Base-by-base conservation (phyloP, 2,797 vertebrate genomes). In the Tapera naevia region DNA sequence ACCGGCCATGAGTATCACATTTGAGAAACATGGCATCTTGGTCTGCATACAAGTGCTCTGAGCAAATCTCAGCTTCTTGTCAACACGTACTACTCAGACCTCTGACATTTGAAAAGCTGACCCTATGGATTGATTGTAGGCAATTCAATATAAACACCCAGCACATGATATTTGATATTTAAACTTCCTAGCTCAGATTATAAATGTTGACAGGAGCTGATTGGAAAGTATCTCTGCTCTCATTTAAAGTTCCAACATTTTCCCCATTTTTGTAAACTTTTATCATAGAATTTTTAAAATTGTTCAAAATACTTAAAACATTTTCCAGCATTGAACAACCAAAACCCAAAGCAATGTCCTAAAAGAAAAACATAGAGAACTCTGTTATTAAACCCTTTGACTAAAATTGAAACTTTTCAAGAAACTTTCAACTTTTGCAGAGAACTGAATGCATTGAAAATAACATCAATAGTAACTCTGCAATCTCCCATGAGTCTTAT, bases 81-180 rank as follows among this genome's bases (percentile, higher is more conserved):
- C 89, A 76, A 79, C 83, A 90, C 5, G 1, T 60, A 50, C n/a
- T 54, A 43, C 84, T 93, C 86, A 93, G 94, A 93, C 48, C 48
- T 61, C 51, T 96, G 94, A 95, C 94, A 96, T 93, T 97, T 93
- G 76, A 79, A 73, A 94, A 86, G 83, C 33, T 92, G 85, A 89
- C 94, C 82, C 91, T 66, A n/a, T 62, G 71, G 88, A 96, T 74
- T 92, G 86, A 91, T 94, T 84, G 85, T 80, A 91, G 64, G 67
- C 57, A 83, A 80, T 50, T 96, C 89, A 91, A 93, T 86, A 94
- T 62, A 93, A 93, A 93, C 86, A 92, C 90, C 91, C 91, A 93
- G 70, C 92, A 92, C 86, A 91, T 67, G 85, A 84, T 91, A 86
- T 78, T 90, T 95, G 94, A 87, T 91, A 97, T 95, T 95, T 96